Evolutionary conservation across 2,797 vertebrate species (phyloP).

Genomic region (Leptodactylus fallax): DNA sequence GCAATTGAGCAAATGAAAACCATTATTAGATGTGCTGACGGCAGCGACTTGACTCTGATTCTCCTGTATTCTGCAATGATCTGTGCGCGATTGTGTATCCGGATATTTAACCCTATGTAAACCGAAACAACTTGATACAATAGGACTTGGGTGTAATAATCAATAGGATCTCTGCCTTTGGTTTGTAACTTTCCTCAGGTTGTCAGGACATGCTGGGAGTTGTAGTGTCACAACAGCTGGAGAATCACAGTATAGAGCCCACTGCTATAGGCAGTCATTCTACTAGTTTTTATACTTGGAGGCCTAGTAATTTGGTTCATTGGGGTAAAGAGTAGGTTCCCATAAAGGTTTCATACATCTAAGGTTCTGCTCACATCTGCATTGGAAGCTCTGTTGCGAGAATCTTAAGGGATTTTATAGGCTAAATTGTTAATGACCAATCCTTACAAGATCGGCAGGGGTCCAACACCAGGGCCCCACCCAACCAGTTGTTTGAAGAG

Average conservation of each 20-base stretch:
- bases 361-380: no score
- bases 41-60: not conserved
- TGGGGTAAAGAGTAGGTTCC: not conserved
- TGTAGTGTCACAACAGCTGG: not conserved
- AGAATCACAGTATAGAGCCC: not conserved
- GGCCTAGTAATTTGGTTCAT: not conserved
- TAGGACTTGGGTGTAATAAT: not conserved
- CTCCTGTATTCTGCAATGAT: not conserved
- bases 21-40: conserved; percentile 28
- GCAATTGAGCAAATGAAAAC: conserved; percentile 21
- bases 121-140: not conserved
- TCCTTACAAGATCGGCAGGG: no score
- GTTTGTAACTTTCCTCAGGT: not conserved
- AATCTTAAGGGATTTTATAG: no score
- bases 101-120: conserved; percentile 3
- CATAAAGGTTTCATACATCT: not conserved
- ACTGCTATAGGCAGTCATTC: not conserved
- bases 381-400: no score
- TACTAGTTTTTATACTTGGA: not conserved
- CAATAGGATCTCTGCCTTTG: not conserved
- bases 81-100: no score
- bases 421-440: no score
- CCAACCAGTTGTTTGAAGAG: no score
- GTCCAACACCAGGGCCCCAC: no score
- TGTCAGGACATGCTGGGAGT: not conserved